Percentiles rank a stretch among this genome's conserved stretches.
Evolutionary conservation across 2,888 invertebrate genomes (phyloP).

Genomic region (Zootermopsis nevadensis): DNA sequence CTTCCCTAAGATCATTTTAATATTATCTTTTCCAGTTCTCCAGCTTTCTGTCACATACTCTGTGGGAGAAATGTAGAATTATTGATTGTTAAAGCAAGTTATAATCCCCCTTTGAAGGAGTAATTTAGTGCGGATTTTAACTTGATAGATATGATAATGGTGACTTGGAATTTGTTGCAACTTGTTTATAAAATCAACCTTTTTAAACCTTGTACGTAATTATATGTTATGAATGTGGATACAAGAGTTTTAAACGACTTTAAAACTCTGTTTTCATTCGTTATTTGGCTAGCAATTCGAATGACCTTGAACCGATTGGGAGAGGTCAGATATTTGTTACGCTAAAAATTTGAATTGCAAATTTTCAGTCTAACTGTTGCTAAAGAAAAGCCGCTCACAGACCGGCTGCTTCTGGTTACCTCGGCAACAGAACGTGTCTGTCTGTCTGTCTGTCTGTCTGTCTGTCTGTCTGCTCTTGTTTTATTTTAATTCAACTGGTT

Average conservation of each 20-base stretch:
- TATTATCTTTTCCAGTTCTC: no score
- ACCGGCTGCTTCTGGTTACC: not conserved
- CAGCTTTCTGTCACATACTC: no score
- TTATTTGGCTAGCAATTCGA: not conserved
- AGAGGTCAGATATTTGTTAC: conserved; percentile 45
- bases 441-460: conserved; percentile 19
- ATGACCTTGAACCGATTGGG: conserved; percentile 44
- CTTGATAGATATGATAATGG: no score
- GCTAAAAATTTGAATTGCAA: conserved; percentile 40
- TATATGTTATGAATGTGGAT: not conserved
- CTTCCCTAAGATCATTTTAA: no score
- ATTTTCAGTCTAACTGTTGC: conserved; percentile 25
- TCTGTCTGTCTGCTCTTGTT: not conserved
- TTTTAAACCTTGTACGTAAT: not conserved
- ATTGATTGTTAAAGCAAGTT: no score
- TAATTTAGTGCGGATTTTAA: no score
- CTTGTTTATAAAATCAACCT: not conserved
- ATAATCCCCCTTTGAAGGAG: no score
- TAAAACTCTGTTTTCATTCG: not conserved
- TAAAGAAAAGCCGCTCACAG: conserved; percentile 16
- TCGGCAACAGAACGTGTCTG: conserved; percentile 18
- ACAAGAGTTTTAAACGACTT: not conserved
- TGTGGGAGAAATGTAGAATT: no score
- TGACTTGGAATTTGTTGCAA: not conserved
- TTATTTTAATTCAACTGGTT: conserved; percentile 3